Base-by-base conservation (phyloP, 2,113 vertebrate species). In the Corythoichthys haematopterus region DNA sequence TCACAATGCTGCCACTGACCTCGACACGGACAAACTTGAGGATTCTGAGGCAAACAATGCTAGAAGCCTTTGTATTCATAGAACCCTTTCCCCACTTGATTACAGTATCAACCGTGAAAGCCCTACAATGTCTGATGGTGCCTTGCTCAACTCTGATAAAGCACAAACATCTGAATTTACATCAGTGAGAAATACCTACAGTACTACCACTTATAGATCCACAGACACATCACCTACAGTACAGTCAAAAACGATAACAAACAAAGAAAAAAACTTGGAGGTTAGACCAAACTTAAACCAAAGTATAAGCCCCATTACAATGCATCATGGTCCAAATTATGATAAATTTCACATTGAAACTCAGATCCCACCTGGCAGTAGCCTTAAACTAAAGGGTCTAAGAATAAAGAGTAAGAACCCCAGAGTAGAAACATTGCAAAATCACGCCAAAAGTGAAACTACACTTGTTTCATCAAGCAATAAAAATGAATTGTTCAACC, bases 381-480 rank as follows among this genome's bases (percentile, higher is more conserved):
- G 80, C 87, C 15, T 88, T 37, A 94, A 92, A 83, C 80, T 94
- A 4, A 95, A 91, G 81, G 92, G 89, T 2, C 88, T 93, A 6
- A 90, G 72, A 57, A 81, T 93, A 73, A 96, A 92, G 80, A 92
- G 84, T 75, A 94, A 88, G 80, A 80, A 79, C 77, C 93, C 86
- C 75, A 43, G 68, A 62, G 76, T 79, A 0, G 92, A 94, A 66
- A 70, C 47, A 37, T 45, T 45, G 16, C 11, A 75, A 2, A 82
- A 65, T 70, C 0, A 65, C 0, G 56, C 71, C 1, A 91, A 84
- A 80, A 70, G 70, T 3, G 80, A 76, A n/a, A 89, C 81, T 14
- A 2, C 45, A 0, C 83, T 91, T 51, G 80, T 71, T 74, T 92
- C 85, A 83, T 93, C 89, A 72, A 15, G 65, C 68, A 80, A 76